Conservation (phyloP, 2,113 vertebrate species). For the Mustela lutreola region DNA sequence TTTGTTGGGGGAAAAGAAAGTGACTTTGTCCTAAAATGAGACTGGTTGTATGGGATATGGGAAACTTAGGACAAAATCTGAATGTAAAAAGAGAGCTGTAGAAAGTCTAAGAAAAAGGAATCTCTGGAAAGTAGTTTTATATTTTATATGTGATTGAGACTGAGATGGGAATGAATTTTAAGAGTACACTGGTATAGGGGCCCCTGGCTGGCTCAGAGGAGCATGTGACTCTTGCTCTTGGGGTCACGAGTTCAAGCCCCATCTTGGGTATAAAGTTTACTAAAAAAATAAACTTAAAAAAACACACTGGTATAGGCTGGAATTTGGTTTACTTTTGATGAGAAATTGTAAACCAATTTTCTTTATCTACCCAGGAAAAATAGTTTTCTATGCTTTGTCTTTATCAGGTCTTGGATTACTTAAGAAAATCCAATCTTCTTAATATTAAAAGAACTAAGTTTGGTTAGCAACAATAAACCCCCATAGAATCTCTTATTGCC, state of each 20-base stretch:
- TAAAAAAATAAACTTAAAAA: not conserved
- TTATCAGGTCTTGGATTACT: not conserved
- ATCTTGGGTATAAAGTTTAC: not conserved
- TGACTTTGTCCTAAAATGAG: not conserved
- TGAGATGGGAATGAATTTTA: not conserved
- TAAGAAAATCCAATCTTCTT: not conserved
- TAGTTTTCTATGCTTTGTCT: not conserved
- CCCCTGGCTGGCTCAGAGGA: not conserved
- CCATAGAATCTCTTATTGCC: not conserved
- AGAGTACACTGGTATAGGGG: not conserved
- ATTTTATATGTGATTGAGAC: not conserved
- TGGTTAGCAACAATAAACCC: not conserved
- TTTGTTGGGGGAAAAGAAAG: not conserved
- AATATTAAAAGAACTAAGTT: not conserved
- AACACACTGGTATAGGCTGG: not conserved
- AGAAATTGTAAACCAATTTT: not conserved
- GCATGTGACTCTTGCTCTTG: not conserved
- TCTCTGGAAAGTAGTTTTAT: not conserved
- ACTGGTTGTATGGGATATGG: not conserved
- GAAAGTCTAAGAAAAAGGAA: not conserved
- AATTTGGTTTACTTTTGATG: not conserved
- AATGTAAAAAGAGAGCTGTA: not conserved
- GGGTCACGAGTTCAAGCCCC: not conserved
- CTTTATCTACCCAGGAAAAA: not conserved
- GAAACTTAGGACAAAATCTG: not conserved